Evolutionary conservation across 2,797 vertebrate species (phyloP).

Genomic region (Poeciliopsis turneri): DNA sequence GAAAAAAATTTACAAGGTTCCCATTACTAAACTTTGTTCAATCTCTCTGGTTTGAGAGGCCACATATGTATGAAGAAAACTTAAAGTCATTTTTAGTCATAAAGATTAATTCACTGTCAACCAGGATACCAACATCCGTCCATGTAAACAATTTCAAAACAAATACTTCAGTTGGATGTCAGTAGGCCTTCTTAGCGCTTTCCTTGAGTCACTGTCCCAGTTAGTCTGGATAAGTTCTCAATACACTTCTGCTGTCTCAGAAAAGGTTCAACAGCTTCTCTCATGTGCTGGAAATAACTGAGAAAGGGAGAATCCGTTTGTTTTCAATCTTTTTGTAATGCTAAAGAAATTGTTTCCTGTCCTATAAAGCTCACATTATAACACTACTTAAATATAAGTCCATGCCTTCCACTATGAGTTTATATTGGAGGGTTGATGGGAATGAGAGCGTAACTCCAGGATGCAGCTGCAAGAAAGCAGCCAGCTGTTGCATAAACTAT

Average conservation of each 20-base stretch:
- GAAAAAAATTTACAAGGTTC: too few relatives aligned
- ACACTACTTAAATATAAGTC: not conserved
- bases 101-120: not conserved
- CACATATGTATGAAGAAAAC: not conserved
- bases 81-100: not conserved
- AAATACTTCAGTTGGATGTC: not conserved
- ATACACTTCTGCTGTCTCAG: not conserved
- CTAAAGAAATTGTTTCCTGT: not conserved
- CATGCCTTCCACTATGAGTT: not conserved
- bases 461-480: constrained; percentile 39
- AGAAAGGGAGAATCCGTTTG: not conserved
- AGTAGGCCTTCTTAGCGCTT: not conserved
- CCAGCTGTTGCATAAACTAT: constrained; percentile 35
- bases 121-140: not conserved
- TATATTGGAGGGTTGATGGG: not conserved
- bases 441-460: constrained; percentile 7
- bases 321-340: not conserved
- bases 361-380: not conserved
- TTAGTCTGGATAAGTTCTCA: not conserved
- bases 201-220: not conserved
- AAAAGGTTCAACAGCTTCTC: not conserved
- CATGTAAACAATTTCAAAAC: not conserved
- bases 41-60: not conserved
- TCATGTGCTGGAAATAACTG: not conserved
- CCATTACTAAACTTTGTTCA: not conserved